Evolutionary conservation across 2,888 invertebrate species (phyloP).

Genomic region (Pammene aurita): DNA sequence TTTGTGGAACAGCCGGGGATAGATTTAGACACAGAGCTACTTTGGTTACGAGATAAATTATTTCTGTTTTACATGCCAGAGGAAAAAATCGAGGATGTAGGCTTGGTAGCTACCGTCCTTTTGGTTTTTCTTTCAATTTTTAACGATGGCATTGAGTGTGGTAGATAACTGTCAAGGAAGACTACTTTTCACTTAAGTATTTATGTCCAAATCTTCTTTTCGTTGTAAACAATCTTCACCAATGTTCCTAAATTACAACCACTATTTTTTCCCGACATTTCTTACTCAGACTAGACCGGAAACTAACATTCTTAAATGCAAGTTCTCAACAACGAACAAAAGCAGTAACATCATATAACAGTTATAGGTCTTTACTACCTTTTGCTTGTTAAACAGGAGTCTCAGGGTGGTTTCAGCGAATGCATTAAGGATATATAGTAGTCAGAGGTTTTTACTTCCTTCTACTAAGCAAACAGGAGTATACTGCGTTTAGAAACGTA

Average conservation of each 20-base stretch:
- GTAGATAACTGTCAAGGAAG: too few species aligned
- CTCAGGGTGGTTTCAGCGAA: neutral
- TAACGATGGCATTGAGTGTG: neutral
- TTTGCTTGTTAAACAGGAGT: neutral
- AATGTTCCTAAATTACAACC: constrained; percentile 1
- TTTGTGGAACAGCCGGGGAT: constrained; percentile 1
- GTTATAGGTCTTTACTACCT: neutral
- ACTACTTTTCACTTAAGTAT: too few species aligned
- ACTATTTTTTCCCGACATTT: constrained; percentile 9
- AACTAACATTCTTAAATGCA: constrained; percentile 17
- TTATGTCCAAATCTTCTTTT: neutral
- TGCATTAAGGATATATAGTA: neutral
- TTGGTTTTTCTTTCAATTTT: neutral
- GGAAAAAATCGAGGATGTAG: neutral
- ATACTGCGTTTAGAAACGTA: neutral
- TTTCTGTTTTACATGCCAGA: neutral
- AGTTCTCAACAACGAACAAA: neutral
- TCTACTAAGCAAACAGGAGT: neutral
- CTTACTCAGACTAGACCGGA: constrained; percentile 16
- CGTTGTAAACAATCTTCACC: constrained; percentile 7
- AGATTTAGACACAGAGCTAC: neutral
- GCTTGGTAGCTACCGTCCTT: neutral
- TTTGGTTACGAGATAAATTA: constrained; percentile 6
- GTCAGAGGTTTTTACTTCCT: neutral
- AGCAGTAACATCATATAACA: neutral